Percentiles rank a stretch among this genome's conserved stretches.
phyloP scores from a whole-genome alignment of 1,140 invertebrate species.

The Hesperophylax magnus region DNA sequence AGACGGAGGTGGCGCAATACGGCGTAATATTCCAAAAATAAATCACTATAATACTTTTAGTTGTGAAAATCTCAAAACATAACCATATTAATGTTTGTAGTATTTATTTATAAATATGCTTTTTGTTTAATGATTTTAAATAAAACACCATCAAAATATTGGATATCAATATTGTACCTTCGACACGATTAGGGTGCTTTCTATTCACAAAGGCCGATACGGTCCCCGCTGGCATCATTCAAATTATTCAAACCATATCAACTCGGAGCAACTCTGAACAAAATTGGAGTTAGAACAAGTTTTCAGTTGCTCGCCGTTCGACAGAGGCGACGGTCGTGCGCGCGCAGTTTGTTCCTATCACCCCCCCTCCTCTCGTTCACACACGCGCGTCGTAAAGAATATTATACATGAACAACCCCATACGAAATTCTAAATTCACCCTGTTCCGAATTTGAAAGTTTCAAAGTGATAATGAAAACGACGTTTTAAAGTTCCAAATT shows the following conservation, averaged over 20 bases:
- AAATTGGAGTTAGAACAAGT: slow-evolving; percentile 7
- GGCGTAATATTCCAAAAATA: no score
- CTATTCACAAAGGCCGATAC: not conserved
- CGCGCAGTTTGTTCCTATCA: slow-evolving; percentile 5
- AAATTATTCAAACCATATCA: slow-evolving; percentile 15
- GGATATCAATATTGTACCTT: not conserved
- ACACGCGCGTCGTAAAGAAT: not conserved
- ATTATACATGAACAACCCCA: not conserved
- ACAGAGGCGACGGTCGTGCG: slow-evolving; percentile 30
- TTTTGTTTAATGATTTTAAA: no score
- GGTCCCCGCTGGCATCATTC: slow-evolving; percentile 5
- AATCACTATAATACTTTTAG: no score
- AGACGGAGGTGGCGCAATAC: no score
- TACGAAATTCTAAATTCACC: not conserved
- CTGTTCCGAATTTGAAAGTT: no score
- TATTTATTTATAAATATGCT: no score
- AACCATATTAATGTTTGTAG: no score
- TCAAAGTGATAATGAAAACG: no score
- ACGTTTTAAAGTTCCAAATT: no score
- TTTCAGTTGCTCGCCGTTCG: slow-evolving; percentile 43
- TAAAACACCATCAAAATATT: not conserved
- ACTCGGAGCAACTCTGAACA: no score
- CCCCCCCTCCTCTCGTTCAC: not conserved
- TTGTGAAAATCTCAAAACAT: no score
- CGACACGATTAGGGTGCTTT: not conserved